phyloP scores from a whole-genome alignment of 2,888 invertebrate genomes.

The Ennomos erosarius region DNA sequence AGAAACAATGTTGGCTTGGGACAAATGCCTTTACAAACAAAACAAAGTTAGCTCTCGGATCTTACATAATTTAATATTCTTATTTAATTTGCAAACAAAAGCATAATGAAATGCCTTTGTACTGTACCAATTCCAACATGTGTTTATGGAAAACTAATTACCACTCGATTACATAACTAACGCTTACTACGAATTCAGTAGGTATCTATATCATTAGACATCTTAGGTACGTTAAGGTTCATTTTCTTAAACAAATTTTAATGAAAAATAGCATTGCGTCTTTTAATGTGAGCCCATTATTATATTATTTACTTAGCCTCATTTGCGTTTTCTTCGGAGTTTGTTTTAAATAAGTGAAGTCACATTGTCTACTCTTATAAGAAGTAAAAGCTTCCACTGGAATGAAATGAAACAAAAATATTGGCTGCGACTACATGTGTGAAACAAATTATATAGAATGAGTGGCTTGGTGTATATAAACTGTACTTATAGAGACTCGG shows the following conservation, averaged over 20 bases:
- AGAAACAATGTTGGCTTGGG: conserved; percentile 28
- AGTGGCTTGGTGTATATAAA: not conserved
- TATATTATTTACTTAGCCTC: conserved; percentile 16
- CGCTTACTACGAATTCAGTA: too few species aligned
- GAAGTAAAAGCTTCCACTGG: conserved; percentile 31
- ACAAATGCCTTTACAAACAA: conserved; percentile 23
- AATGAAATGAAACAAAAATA: conserved; percentile 48
- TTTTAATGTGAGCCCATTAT: conserved; percentile 1
- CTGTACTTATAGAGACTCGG: too few species aligned
- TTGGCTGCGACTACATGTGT: conserved; percentile 36
- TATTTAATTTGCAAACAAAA: conserved; percentile 4
- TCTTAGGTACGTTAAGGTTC: too few species aligned
- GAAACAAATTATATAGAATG: not conserved
- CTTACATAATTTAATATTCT: conserved; percentile 11
- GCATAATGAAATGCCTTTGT: too few species aligned
- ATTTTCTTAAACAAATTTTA: too few species aligned
- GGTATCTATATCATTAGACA: too few species aligned
- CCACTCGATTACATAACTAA: too few species aligned
- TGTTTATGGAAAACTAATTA: too few species aligned
- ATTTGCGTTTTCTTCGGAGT: conserved; percentile 24
- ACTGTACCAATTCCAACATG: too few species aligned
- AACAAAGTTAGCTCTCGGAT: conserved; percentile 24
- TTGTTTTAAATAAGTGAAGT: conserved; percentile 32
- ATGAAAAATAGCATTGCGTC: too few species aligned
- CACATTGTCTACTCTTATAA: conserved; percentile 19